Percentiles rank a stretch among this genome's conserved stretches.
Conservation (phyloP, 2,888 invertebrate genomes). For the Galerucella calmariensis region DNA sequence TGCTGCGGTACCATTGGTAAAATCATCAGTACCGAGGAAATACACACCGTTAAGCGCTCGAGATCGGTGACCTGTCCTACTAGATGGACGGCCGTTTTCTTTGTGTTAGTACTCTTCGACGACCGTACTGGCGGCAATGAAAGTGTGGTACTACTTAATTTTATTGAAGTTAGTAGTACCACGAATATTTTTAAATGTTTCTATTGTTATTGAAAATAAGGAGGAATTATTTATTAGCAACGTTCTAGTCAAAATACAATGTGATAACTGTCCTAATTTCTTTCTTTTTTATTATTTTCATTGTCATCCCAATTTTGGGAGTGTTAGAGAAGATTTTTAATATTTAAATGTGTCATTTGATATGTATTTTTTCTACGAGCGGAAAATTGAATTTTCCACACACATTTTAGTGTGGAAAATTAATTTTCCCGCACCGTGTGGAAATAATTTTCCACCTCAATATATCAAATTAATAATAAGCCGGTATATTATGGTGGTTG, state of each 20-base stretch:
- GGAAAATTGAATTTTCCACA: too few species aligned
- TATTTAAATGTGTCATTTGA: too few species aligned
- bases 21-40: constrained; percentile 25
- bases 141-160: neutral
- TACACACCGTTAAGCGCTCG: constrained; percentile 34
- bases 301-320: neutral
- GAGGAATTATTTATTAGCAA: neutral
- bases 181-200: neutral
- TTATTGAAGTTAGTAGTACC: constrained; percentile 1
- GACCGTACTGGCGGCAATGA: constrained; percentile 17
- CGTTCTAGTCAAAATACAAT: neutral
- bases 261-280: neutral
- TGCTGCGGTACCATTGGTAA: constrained; percentile 21
- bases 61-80: constrained; percentile 57
- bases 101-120: constrained; percentile 26
- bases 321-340: too few species aligned
- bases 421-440: too few species aligned
- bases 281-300: neutral
- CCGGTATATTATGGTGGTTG: too few species aligned
- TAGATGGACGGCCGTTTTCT: constrained; percentile 39
- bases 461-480: too few species aligned
- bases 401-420: too few species aligned
- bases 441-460: too few species aligned
- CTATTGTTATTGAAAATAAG: constrained; percentile 20
- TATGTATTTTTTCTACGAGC: too few species aligned